Evolutionary conservation across 1,140 invertebrate genomes (phyloP).

Genomic region (Pseudachorutes palmiensis): DNA sequence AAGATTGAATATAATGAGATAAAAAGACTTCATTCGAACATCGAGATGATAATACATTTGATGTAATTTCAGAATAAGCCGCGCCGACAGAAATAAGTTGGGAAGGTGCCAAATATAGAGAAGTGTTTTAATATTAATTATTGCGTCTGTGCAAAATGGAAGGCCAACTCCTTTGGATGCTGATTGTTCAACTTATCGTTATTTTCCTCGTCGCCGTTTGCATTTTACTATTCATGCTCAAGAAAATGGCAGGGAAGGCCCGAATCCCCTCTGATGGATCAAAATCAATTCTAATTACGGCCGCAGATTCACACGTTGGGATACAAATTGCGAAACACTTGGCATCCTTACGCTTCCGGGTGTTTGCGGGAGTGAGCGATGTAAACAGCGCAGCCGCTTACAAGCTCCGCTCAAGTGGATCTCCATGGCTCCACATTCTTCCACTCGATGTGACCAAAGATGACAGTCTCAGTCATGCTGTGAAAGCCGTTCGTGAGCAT

Average conservation of each 20-base stretch:
- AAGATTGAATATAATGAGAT: no score
- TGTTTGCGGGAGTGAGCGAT: conserved; percentile 61
- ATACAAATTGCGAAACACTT: conserved; percentile 51
- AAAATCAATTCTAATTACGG: conserved; percentile 35
- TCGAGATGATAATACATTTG: no score
- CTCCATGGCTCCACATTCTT: conserved; percentile 46
- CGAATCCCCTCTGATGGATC: conserved; percentile 30
- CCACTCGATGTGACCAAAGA: conserved; percentile 69
- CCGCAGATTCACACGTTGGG: conserved; percentile 1
- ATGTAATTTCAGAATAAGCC: no score
- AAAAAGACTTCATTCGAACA: no score
- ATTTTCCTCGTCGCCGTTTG: conserved; percentile 34
- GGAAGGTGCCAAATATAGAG: no score
- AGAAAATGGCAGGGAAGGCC: conserved; percentile 29
- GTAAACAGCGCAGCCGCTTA: conserved; percentile 37
- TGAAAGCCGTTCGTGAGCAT: conserved; percentile 64
- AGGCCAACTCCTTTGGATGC: conserved; percentile 35
- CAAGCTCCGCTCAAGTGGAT: conserved; percentile 43
- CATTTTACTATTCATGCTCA: conserved; percentile 35
- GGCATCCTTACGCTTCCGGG: conserved; percentile 58
- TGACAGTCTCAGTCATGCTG: conserved; percentile 66
- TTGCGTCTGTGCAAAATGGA: conserved; percentile 28
- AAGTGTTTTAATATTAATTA: no score
- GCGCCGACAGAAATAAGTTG: no score
- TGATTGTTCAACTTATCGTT: conserved; percentile 32